These are phyloP conservation scores for Drosophila nigromelanica DNA, from an alignment of 1,140 invertebrate genomes.

Conservation along the genomic window DNA sequence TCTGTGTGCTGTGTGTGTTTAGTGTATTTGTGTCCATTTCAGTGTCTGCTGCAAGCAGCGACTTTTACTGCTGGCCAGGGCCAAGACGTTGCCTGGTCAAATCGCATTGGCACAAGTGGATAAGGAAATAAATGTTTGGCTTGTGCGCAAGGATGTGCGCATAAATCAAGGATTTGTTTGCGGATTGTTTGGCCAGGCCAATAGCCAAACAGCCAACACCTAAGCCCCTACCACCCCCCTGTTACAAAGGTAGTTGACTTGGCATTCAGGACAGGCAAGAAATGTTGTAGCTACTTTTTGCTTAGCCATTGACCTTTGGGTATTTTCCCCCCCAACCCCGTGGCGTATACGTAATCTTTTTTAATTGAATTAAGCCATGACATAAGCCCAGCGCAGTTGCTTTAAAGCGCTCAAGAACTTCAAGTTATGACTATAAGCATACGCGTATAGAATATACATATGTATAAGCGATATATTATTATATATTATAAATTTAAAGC, in stretches of 20 bases:
- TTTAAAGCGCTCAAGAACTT: slow-evolving; percentile 17
- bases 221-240: background rate
- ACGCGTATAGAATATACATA: no score
- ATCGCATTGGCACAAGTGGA: slow-evolving; percentile 81
- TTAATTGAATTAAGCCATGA: slow-evolving; percentile 80
- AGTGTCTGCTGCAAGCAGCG: slow-evolving; percentile 26
- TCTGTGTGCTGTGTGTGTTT: background rate
- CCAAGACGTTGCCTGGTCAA: slow-evolving; percentile 38
- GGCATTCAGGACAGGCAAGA: slow-evolving; percentile 4
- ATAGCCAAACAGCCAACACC: background rate
- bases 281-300: slow-evolving; percentile 20
- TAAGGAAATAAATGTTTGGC: slow-evolving; percentile 83
- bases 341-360: slow-evolving; percentile 77
- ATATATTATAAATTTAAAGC: slow-evolving; percentile 1
- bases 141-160: slow-evolving; percentile 76
- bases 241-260: slow-evolving; percentile 66
- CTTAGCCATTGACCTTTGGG: slow-evolving; percentile 68
- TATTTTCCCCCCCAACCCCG: slow-evolving; percentile 38
- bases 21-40: slow-evolving; percentile 24
- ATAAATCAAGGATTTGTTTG: slow-evolving; percentile 84
- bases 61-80: slow-evolving; percentile 61
- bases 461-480: background rate
- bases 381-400: slow-evolving; percentile 46
- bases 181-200: slow-evolving; percentile 61
- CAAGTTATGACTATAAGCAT: background rate